Evolutionary conservation across 2,888 invertebrate species (phyloP).

Genomic region (Epistrophe grossulariae): DNA sequence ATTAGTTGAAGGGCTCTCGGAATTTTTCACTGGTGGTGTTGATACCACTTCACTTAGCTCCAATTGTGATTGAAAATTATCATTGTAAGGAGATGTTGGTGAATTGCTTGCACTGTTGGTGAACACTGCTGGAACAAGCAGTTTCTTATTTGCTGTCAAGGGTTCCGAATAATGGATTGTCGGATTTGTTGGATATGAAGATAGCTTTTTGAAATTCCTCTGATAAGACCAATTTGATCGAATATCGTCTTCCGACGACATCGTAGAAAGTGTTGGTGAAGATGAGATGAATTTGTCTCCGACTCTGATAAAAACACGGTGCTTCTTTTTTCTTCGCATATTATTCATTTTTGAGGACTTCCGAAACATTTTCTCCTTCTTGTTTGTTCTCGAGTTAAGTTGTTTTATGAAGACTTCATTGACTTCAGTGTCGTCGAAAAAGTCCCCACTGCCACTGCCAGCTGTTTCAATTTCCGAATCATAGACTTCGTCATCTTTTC

Average conservation of each 20-base stretch:
- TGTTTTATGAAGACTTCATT: constrained; percentile 54
- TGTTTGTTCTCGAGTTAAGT: constrained; percentile 25
- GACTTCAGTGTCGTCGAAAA: constrained; percentile 69
- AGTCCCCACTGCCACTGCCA: constrained; percentile 78
- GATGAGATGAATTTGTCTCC: constrained; percentile 30
- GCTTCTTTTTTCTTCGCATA: constrained; percentile 41
- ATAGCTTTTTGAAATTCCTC: constrained; percentile 7
- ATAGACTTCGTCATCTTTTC: constrained; percentile 54
- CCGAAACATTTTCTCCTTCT: neutral
- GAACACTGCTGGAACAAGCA: constrained; percentile 21
- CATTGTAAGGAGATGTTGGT: constrained; percentile 45
- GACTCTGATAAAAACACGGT: constrained; percentile 47
- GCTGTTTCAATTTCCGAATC: constrained; percentile 64
- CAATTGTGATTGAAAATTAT: constrained; percentile 48
- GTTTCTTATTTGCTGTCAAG: constrained; percentile 9
- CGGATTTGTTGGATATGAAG: constrained; percentile 16
- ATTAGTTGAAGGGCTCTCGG: constrained; percentile 33
- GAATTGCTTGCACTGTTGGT: constrained; percentile 17
- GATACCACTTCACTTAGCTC: constrained; percentile 31
- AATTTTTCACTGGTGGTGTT: constrained; percentile 29
- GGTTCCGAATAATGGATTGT: constrained; percentile 14
- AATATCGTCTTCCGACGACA: constrained; percentile 6
- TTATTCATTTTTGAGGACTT: constrained; percentile 23
- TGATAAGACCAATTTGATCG: constrained; percentile 35
- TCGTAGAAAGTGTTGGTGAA: constrained; percentile 24